A percentile compares a stretch with the other conserved stretches of the same genome.
Conservation (phyloP, 2,797 vertebrate genomes). For the Adelosebastes latens region DNA sequence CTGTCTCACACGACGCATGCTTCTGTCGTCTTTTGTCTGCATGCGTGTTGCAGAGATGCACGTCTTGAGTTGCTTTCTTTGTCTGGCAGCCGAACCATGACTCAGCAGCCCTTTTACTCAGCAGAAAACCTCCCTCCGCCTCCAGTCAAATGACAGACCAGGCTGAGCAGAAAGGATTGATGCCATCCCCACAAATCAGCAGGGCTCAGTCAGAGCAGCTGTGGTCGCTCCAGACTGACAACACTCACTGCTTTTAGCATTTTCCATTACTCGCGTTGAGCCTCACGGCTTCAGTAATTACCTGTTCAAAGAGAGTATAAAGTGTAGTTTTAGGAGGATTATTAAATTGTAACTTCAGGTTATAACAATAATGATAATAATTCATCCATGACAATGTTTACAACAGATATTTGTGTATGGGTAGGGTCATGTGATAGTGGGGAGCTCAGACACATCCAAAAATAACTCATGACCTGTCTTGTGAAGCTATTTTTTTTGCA, state of each 20-base stretch:
- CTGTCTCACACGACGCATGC: not conserved
- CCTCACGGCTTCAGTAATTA: not conserved
- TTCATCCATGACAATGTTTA: not conserved
- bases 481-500: not conserved
- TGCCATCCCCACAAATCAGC: conserved; percentile 26
- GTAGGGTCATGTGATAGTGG: not conserved
- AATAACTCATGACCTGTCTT: not conserved
- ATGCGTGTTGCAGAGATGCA: not conserved
- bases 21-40: not conserved
- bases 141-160: conserved; percentile 34
- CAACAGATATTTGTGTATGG: not conserved
- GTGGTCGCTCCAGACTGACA: not conserved
- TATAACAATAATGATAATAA: not conserved
- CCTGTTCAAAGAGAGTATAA: no score
- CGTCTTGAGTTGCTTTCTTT: not conserved
- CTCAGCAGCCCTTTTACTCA: conserved; percentile 57
- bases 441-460: no score
- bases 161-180: conserved; percentile 50
- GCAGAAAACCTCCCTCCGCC: conserved; percentile 39
- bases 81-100: conserved; percentile 38
- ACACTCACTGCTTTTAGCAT: not conserved
- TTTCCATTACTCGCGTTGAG: conserved; percentile 3
- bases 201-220: conserved; percentile 24
- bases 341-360: not conserved
- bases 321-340: not conserved